phyloP scores from a whole-genome alignment of 2,888 invertebrate species.

The Phyllotreta striolata region DNA sequence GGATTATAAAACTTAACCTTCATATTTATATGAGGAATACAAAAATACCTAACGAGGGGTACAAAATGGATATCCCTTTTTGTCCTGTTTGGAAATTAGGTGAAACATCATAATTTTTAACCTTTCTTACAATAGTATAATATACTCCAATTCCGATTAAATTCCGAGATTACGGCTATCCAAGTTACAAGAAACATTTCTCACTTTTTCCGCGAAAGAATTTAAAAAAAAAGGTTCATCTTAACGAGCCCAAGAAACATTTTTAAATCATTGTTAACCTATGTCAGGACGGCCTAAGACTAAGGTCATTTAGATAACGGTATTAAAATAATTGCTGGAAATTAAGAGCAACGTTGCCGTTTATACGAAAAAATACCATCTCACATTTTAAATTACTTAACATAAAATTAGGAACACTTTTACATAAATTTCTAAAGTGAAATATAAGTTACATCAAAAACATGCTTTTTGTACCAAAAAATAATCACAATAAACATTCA shows the following conservation, averaged over 20 bases:
- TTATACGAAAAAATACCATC: neutral
- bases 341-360: constrained; percentile 10
- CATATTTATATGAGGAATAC: too few relatives aligned
- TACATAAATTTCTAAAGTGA: too few relatives aligned
- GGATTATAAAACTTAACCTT: too few relatives aligned
- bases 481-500: too few relatives aligned
- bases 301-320: constrained; percentile 47
- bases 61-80: too few relatives aligned
- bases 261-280: constrained; percentile 44
- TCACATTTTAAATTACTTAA: too few relatives aligned
- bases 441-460: too few relatives aligned
- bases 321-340: constrained; percentile 45
- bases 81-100: too few relatives aligned
- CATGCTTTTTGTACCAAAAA: too few relatives aligned
- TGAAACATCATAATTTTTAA: too few relatives aligned
- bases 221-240: constrained; percentile 9
- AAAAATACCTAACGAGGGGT: too few relatives aligned
- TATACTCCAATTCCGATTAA: constrained; percentile 1
- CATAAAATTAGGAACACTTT: too few relatives aligned
- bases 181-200: neutral
- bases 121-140: neutral
- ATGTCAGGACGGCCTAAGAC: constrained; percentile 40
- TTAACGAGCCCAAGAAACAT: constrained; percentile 37
- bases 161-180: constrained; percentile 1
- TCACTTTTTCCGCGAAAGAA: constrained; percentile 15